Base-by-base conservation (phyloP, 2,797 vertebrate genomes). In the Anisognathus igniventris region DNA sequence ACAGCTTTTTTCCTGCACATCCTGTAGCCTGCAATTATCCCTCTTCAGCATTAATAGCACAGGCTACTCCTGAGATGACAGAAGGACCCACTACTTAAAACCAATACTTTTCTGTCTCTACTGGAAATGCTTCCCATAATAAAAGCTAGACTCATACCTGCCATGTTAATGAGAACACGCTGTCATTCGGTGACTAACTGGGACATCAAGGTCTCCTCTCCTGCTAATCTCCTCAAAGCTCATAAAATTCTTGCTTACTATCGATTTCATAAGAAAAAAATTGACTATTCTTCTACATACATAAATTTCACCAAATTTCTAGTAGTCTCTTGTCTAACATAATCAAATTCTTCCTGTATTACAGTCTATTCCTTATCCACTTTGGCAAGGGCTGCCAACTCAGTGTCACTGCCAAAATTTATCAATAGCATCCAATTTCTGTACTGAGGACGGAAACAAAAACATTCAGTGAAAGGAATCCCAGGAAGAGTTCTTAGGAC, bases 121-220 rank as follows among this genome's bases (percentile, higher is more conserved):
- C 72, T 92, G 68, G 68, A 92, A 95, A 77, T 50, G 39, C 85
- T 71, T 67, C 50, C 37, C 28, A 40, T 91, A 94, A 86, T 67
- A 88, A 80, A 68, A 90, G 82, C 21, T 22, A 91, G 45, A 75
- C 78, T 94, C 85, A 77, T 39, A 74, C 42, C 78, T 58, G 23
- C 75, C 90, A 92, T 57, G 86, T 58, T 78, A 93, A 64, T 82
- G 75, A 86, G 87, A 74, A 53, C 44, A 79, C 7, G 8, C 7
- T 57, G 57, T 92, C 87, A 92, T 47, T 44, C 18, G 18, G 57
- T 94, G 95, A 96, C 75, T 94, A 93, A 93, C 58, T 60, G 65
- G 66, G 80, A 71, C 61, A 90, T 53, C 75, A 51, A 88, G 35
- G 82, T 37, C 64, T 91, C 66, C 57, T 85, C 42, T 92, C 30